Evolutionary conservation across 2,888 invertebrate species (phyloP), one percentile per base, ranked within the genome.

Genomic region (Trissoscelio sp.): DNA sequence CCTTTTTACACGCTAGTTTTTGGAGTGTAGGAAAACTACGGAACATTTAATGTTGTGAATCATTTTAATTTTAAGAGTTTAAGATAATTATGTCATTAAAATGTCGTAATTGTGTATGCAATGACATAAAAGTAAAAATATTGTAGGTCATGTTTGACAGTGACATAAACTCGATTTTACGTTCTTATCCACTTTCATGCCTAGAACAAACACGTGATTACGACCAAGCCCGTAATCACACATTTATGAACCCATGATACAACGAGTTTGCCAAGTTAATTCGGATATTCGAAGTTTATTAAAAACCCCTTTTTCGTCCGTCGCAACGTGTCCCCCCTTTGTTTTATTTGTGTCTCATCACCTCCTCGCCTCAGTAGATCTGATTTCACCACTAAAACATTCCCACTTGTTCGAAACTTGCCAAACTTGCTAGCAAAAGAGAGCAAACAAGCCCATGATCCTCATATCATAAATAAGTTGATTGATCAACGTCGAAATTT

Each of bases 401-500:
- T 60, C 22, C 28, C 16, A 46, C 77, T 70, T 64, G 55, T 57
- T 70, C 57, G 53, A 66, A 72, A 66, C 70, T 72, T 64, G 70
- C 64, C 64, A 78, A 78, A 64, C 70, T 70, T 72, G 78, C 70
- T 70, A 64, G 31, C 24, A 48, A 66, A 37, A 64, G 44, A 42
- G 72, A 72, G 44, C 44, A 73, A 78, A 70, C 46, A 37, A 55
- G 31, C 7, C 44, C 57, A 72, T 55, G 66, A 73, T 72, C 55
- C 44, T 69, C 64, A 64, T 80, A 69, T 80, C 62, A 64, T 64
- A 62, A 74, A 70, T 64, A 74, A 73, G 74, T 62, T 74, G 57
- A 69, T 74, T 69, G 72, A 80, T 74, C 69, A 80, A 73, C 34
- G 73, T 73, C 67, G 60, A 67, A 73, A 67, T 79, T 79, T 60